Base-by-base conservation (phyloP, 2,797 vertebrate genomes). In the Aphelocoma californica region DNA sequence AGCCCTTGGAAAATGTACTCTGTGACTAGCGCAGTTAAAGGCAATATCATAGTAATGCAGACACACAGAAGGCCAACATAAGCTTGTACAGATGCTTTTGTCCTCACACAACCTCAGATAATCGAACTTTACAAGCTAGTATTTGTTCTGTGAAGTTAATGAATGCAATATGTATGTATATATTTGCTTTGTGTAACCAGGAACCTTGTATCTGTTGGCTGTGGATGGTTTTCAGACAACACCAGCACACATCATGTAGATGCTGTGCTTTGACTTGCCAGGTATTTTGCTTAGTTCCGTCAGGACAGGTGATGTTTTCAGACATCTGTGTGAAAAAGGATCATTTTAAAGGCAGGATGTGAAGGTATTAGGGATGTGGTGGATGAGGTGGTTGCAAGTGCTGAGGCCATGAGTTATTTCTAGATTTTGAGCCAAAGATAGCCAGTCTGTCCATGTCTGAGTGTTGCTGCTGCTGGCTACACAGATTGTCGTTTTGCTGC, bases 211-310 rank as follows among this genome's bases (percentile, higher is more conserved):
- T 60, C 61, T 71, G 31, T 34, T 40, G n/a, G 66, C 60, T 72
- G 10, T 1, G 44, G 34, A 3, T 67, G 71, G 31, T 47, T 70
- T 70, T 72, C 36, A 47, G 56, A 3, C 48, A 34, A 32, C 32
- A 32, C 3, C 8, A 60, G 24, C 14, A 19, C 29, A 8, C 0
- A 0, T 36, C 50, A 47, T 1, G 3, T 8, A 11, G 53, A 48
- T 53, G 62, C 7, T 73, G 62, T 50, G 51, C 84, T 84, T 61
- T 80, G 21, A 42, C 29, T 72, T 67, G n/a, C 66, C 25, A 2
- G 18, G 23, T 40, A 2, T 81, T 86, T 56, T 70, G 28, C 74
- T 77, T 38, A 6, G 42, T 86, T 94, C 81, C 9, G 4, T 85
- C 42, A 79, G 69, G 48, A 28, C n/a, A 66, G 72, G 51, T 85